Conservation (phyloP, 1,140 invertebrate genomes). For the Bombus sylvicola region DNA sequence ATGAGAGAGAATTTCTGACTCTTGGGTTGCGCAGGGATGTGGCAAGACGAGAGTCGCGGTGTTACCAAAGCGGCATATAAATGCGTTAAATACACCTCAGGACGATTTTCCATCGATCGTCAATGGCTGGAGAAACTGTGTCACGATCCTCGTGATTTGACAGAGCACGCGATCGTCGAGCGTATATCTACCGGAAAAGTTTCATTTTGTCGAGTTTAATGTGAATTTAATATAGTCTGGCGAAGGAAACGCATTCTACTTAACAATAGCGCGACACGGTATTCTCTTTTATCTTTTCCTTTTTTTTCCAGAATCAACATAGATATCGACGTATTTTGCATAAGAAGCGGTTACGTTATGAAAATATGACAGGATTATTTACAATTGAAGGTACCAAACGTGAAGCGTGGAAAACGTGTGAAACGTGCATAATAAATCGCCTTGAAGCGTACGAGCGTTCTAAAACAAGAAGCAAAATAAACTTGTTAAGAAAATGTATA, state of each 20-base stretch:
- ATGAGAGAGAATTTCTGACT: conserved; percentile 2
- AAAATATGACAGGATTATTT: not conserved
- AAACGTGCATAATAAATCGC: not conserved
- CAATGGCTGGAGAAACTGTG: conserved; percentile 44
- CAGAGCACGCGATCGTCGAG: conserved; percentile 41
- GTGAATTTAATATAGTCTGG: not conserved
- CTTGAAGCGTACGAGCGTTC: not conserved
- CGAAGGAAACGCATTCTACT: not conserved
- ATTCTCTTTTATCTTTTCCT: not conserved
- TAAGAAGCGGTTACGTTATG: not conserved
- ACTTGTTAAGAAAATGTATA: not conserved
- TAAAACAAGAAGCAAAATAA: no score
- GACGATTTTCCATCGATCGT: conserved; percentile 47
- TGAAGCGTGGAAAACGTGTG: no score
- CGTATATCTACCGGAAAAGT: conserved; percentile 64
- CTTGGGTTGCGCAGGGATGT: conserved; percentile 31
- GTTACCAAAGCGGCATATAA: conserved; percentile 39
- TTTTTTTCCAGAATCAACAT: not conserved
- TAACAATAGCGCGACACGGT: no score
- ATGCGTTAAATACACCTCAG: conserved; percentile 33
- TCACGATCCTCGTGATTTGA: conserved; percentile 23
- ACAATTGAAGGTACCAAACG: not conserved
- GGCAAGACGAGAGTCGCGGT: conserved; percentile 14
- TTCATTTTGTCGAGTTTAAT: conserved; percentile 58
- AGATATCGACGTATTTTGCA: not conserved